Percentiles rank a stretch among this genome's conserved stretches.
Conservation (phyloP, 2,888 invertebrate genomes). For the Andrena flavipes region DNA sequence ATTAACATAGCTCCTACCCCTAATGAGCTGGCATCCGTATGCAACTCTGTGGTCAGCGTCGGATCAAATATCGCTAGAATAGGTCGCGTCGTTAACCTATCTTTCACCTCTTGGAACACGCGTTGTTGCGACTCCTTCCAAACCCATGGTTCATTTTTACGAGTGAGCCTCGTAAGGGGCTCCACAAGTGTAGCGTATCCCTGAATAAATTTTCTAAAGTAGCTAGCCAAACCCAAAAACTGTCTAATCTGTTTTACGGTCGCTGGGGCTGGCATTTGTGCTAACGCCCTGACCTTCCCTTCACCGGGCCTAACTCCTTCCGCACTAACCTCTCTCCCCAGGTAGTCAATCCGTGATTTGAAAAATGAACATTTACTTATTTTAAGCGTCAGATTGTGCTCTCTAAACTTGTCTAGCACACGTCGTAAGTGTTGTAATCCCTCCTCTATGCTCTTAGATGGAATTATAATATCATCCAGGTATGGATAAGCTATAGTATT, state of each 20-base stretch:
- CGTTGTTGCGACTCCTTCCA: neutral
- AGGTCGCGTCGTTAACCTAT: neutral
- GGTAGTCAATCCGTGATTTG: neutral
- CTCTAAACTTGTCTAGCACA: neutral
- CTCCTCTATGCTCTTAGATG: neutral
- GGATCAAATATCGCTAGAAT: neutral
- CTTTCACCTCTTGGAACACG: neutral
- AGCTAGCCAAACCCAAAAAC: no score
- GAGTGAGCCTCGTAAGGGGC: no score
- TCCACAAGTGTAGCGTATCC: no score
- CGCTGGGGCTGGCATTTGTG: neutral
- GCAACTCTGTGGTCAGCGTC: neutral
- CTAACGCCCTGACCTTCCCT: neutral
- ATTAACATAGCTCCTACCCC: neutral
- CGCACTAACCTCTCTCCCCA: neutral
- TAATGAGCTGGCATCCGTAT: neutral
- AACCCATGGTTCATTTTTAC: neutral
- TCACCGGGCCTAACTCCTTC: neutral
- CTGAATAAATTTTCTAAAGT: no score
- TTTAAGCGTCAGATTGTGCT: neutral
- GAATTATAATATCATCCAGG: neutral
- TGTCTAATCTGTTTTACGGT: no score
- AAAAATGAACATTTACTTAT: neutral
- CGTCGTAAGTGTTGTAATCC: neutral
- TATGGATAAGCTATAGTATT: neutral